Percentiles rank a stretch among this genome's conserved stretches.
Evolutionary conservation across 2,888 invertebrate genomes (phyloP).

Genomic region (Sylvicola fuscatus): DNA sequence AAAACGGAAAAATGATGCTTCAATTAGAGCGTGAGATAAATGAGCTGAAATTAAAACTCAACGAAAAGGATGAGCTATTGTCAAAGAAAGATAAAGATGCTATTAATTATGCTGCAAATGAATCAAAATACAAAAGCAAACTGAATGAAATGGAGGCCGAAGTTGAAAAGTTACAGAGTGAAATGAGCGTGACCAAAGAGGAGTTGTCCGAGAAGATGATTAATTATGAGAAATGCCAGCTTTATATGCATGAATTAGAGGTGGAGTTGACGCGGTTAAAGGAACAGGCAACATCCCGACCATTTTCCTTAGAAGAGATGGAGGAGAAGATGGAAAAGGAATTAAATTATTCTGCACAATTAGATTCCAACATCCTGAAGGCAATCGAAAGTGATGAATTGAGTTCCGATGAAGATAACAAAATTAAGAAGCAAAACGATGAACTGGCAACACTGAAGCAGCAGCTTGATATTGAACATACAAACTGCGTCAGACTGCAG

Average conservation of each 20-base stretch:
- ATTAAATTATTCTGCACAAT: conserved; percentile 34
- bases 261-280: conserved; percentile 34
- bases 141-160: conserved; percentile 15
- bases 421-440: conserved; percentile 11
- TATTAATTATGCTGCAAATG: conserved; percentile 15
- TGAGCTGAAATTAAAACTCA: neutral
- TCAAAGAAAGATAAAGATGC: conserved; percentile 16
- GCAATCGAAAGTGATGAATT: conserved; percentile 30
- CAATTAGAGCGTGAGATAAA: too few species aligned
- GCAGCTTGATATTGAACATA: conserved; percentile 28
- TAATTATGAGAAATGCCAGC: conserved; percentile 21
- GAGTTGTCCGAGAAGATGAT: conserved; percentile 21
- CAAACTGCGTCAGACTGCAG: conserved; percentile 33
- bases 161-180: conserved; percentile 15
- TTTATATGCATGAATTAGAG: conserved; percentile 22
- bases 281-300: conserved; percentile 15
- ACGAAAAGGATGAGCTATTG: conserved; percentile 15
- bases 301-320: conserved; percentile 28
- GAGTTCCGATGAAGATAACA: conserved; percentile 22
- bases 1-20: too few species aligned
- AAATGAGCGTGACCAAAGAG: conserved; percentile 7
- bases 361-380: conserved; percentile 35
- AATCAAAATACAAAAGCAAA: conserved; percentile 13
- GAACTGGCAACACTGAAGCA: conserved; percentile 16
- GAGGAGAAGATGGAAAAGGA: conserved; percentile 34